These are phyloP conservation scores for Vulpes ferrilata DNA, from an alignment of 2,113 vertebrate genomes.

Conservation along the genomic window DNA sequence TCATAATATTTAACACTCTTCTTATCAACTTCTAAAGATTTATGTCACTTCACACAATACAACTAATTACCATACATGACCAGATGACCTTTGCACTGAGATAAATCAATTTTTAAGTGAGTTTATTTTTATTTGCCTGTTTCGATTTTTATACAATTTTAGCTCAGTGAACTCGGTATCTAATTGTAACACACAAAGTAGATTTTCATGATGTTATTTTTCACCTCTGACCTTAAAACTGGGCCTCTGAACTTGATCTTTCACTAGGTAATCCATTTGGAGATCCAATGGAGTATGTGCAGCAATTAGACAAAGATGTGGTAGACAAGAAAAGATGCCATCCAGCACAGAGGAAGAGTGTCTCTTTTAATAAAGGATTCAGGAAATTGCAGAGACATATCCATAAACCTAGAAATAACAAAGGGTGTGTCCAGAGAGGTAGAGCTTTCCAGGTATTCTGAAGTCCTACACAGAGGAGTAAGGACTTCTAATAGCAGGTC, in stretches of 20 bases:
- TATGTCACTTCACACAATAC: neutral
- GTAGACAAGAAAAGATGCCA: neutral
- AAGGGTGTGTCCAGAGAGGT: neutral
- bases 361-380: neutral
- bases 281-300: neutral
- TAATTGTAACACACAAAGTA: neutral
- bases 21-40: constrained; percentile 45
- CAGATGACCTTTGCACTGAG: neutral
- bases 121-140: constrained; percentile 55
- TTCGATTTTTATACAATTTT: constrained; percentile 48
- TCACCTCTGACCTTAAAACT: constrained; percentile 21
- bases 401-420: neutral
- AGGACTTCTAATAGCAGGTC: neutral
- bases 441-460: neutral
- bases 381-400: neutral
- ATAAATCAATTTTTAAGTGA: constrained; percentile 21
- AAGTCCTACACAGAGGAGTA: neutral
- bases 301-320: neutral
- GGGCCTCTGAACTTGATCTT: neutral
- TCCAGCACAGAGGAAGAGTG: neutral
- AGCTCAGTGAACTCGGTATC: neutral
- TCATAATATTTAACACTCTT: constrained; percentile 16
- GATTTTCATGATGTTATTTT: neutral
- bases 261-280: neutral
- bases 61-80: neutral